Evolutionary conservation across 2,888 invertebrate species (phyloP).

Genomic region (Cheilosia pagana): DNA sequence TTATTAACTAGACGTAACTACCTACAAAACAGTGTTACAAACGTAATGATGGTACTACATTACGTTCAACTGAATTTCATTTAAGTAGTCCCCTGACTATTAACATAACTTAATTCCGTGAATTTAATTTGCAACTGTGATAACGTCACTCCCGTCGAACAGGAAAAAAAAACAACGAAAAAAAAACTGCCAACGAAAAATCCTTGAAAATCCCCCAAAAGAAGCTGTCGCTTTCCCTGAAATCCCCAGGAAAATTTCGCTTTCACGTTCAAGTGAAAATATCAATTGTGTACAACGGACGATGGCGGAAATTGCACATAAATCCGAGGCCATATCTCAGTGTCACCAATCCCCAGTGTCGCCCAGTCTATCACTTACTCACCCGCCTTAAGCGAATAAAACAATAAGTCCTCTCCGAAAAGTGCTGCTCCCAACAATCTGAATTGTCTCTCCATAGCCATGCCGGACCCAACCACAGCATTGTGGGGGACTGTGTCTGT

Average conservation of each 20-base stretch:
- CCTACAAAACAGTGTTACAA: background rate
- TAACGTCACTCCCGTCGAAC: constrained; percentile 1
- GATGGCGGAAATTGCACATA: constrained; percentile 68
- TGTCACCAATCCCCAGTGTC: constrained; percentile 46
- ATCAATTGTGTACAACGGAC: constrained; percentile 63
- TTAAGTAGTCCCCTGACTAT: background rate
- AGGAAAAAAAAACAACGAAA: background rate
- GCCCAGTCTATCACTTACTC: constrained; percentile 16
- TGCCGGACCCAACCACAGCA: constrained; percentile 42
- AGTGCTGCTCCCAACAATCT: constrained; percentile 51
- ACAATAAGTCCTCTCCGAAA: constrained; percentile 37
- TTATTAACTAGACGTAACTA: background rate
- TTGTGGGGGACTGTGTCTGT: constrained; percentile 27
- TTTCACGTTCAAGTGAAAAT: constrained; percentile 56
- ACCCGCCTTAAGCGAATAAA: constrained; percentile 14
- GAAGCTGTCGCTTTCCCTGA: constrained; percentile 27
- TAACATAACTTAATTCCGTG: constrained; percentile 1
- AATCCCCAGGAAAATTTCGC: constrained; percentile 30
- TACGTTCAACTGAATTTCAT: background rate
- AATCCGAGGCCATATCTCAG: constrained; percentile 67
- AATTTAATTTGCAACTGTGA: constrained; percentile 25
- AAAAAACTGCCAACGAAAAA: background rate
- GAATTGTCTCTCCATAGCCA: constrained; percentile 33
- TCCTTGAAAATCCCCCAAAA: constrained; percentile 29
- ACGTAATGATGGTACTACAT: background rate